These are phyloP conservation scores for Phyllostomus discolor DNA, from an alignment of 2,113 vertebrate genomes.

Conservation along the genomic window DNA sequence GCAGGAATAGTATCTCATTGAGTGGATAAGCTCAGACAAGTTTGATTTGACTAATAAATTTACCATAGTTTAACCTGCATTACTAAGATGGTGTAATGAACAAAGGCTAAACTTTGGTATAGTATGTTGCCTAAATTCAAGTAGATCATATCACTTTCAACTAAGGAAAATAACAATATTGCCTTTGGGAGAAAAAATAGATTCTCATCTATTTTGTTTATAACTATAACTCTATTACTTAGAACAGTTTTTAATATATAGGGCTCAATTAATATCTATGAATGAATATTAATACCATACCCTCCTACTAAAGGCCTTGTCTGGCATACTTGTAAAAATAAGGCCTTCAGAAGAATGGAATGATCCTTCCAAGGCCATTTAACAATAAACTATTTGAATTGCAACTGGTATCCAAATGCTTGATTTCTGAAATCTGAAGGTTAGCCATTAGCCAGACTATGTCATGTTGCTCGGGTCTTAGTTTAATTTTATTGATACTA, in stretches of 20 bases:
- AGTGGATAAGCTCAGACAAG: neutral
- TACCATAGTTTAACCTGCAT: neutral
- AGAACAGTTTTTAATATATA: neutral
- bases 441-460: neutral
- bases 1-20: neutral
- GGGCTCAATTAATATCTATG: neutral
- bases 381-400: neutral
- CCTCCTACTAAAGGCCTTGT: neutral
- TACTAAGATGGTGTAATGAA: neutral
- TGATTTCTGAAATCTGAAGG: neutral
- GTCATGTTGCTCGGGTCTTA: neutral
- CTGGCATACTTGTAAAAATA: neutral
- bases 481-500: neutral
- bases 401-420: neutral
- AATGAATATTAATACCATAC: neutral
- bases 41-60: neutral
- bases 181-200: neutral
- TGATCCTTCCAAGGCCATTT: neutral
- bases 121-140: neutral
- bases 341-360: neutral
- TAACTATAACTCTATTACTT: neutral
- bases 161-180: neutral
- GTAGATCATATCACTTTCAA: neutral
- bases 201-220: conserved; percentile 22
- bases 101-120: neutral